Base-by-base conservation (phyloP, 2,888 invertebrate genomes). In the Xylophagus ater region DNA sequence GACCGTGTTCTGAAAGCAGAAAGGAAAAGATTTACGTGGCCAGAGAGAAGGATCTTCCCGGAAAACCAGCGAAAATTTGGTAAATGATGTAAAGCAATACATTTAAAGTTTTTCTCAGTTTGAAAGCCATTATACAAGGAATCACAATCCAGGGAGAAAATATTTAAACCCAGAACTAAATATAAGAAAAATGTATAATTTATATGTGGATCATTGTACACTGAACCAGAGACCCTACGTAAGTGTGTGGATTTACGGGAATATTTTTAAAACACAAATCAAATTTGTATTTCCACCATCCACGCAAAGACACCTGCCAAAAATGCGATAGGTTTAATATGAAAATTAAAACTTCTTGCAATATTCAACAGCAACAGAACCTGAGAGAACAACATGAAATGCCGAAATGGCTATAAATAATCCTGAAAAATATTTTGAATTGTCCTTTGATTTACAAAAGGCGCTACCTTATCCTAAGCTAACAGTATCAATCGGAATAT, bases 321-420 rank as follows among this genome's bases (percentile, higher is more conserved):
- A 51, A 48, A 47, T 52, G 47, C 38, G 48, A 52, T 37, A 38
- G 44, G 40, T 41, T 51, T 33, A 45, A 49, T 37, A 46, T 49
- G 9, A 47, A 50, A 50, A 52, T 50, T 46, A 47, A 49, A 47
- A 42, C 46, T 43, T 44, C 43, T 39, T 37, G 42, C 40, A 32
- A 51, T 47, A 42, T 45, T 34, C 46, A 50, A 48, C 47, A 51
- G 44, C 46, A 52, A 45, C 38, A 31, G 18, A 31, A 31, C 31
- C 31, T 17, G 18, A 42, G 33, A 43, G 37, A 49, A 44, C 42
- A 48, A 42, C 45, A 50, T 29, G 42, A 32, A 37, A 37, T 45
- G 49, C 50, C 39, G 49, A 49, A 50, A 38, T 41, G 45, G 49
- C 48, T 40, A 49, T 47, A 33, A 48, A 50, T n/a, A n/a, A n/a